Conservation (phyloP, 2,888 invertebrate genomes). For the Dioctria linearis region DNA sequence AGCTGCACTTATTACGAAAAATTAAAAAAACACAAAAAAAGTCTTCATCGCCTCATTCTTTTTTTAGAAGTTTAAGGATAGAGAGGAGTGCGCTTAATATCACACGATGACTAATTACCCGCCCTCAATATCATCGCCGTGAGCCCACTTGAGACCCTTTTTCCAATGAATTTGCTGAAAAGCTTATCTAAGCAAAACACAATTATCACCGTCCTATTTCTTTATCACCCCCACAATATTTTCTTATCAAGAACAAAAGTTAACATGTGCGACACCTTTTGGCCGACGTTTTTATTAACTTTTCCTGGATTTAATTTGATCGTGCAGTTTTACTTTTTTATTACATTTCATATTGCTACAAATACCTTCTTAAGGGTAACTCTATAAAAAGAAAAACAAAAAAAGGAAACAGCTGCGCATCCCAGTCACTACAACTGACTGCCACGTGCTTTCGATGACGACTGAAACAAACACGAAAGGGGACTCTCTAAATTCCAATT, state of each 20-base stretch:
- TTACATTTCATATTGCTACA: too few species aligned
- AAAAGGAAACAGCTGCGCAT: not conserved
- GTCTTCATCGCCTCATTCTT: not conserved
- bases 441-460: slow-evolving; percentile 33
- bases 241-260: too few species aligned
- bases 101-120: not conserved
- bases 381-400: not conserved
- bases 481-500: not conserved
- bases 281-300: not conserved
- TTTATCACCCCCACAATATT: not conserved
- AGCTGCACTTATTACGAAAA: too few species aligned
- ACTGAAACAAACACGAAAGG: not conserved
- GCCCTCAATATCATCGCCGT: not conserved
- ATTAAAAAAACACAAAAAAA: too few species aligned
- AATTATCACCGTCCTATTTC: slow-evolving; percentile 21
- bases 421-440: slow-evolving; percentile 7
- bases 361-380: too few species aligned
- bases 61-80: slow-evolving; percentile 1
- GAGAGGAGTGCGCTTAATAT: not conserved
- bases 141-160: not conserved
- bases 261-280: too few species aligned
- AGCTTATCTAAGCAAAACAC: slow-evolving; percentile 34
- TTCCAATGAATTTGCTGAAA: not conserved
- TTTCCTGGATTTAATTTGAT: not conserved
- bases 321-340: not conserved